These are phyloP conservation scores for Ormyrus labotus DNA, from an alignment of 2,888 invertebrate species.

Conservation along the genomic window DNA sequence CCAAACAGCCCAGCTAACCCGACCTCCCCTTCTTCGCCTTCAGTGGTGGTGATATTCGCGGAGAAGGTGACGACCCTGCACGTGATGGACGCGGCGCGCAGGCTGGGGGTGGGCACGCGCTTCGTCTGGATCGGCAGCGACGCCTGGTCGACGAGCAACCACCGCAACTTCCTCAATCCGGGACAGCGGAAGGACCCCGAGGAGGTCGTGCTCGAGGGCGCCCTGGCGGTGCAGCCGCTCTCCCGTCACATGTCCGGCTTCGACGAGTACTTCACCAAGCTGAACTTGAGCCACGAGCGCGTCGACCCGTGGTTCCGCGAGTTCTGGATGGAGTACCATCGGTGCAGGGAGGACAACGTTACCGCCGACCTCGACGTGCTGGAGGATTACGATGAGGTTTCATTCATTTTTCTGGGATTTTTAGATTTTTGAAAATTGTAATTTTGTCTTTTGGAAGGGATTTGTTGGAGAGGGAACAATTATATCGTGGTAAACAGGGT, in stretches of 20 bases:
- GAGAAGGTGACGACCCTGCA: slow-evolving; percentile 75
- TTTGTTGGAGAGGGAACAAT: too few species aligned
- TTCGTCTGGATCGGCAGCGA: slow-evolving; percentile 79
- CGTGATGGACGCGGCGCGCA: slow-evolving; percentile 75
- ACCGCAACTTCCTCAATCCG: slow-evolving; percentile 62
- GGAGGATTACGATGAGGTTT: slow-evolving; percentile 18
- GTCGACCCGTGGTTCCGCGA: slow-evolving; percentile 78
- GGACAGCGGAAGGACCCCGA: slow-evolving; percentile 56
- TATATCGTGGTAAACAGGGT: too few species aligned
- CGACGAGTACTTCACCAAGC: slow-evolving; percentile 76
- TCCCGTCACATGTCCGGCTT: slow-evolving; percentile 75
- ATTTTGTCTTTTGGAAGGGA: too few species aligned
- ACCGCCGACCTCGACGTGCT: background rate
- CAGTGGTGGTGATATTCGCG: slow-evolving; percentile 77
- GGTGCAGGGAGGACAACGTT: slow-evolving; percentile 54
- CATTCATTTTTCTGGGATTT: too few species aligned
- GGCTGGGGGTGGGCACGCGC: slow-evolving; percentile 66
- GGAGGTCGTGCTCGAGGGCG: slow-evolving; percentile 75
- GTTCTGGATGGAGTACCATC: slow-evolving; percentile 76
- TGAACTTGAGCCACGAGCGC: slow-evolving; percentile 69
- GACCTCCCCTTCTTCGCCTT: too few species aligned
- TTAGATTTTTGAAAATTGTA: too few species aligned
- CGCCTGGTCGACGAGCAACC: slow-evolving; percentile 75
- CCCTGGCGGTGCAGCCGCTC: slow-evolving; percentile 78
- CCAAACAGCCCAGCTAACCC: too few species aligned